These are phyloP conservation scores for Centruroides vittatus DNA, from an alignment of 1,140 invertebrate species.

Conservation along the genomic window DNA sequence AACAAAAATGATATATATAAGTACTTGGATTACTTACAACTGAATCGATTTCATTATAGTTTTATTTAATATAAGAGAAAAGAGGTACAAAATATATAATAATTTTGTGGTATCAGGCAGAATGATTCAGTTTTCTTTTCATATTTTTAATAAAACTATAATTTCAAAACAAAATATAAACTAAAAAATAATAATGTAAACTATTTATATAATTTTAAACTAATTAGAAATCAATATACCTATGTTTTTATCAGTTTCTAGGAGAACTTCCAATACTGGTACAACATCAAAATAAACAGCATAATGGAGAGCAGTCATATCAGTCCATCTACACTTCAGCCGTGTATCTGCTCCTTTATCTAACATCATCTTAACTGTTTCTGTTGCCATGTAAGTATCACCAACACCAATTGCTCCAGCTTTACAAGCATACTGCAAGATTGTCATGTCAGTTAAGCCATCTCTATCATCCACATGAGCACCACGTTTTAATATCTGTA, in stretches of 20 bases:
- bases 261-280: slow-evolving; percentile 32
- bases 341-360: slow-evolving; percentile 34
- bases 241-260: slow-evolving; percentile 29
- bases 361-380: slow-evolving; percentile 27
- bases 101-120: too few relatives aligned
- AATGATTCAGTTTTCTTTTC: too few relatives aligned
- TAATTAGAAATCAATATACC: slow-evolving; percentile 17
- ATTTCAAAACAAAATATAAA: not conserved
- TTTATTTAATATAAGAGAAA: too few relatives aligned
- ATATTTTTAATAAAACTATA: too few relatives aligned
- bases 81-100: too few relatives aligned
- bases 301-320: slow-evolving; percentile 42
- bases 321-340: slow-evolving; percentile 39
- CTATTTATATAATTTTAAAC: too few relatives aligned
- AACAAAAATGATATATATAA: too few relatives aligned
- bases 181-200: not conserved
- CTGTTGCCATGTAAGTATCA: slow-evolving; percentile 27
- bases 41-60: too few relatives aligned
- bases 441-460: slow-evolving; percentile 42
- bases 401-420: slow-evolving; percentile 38
- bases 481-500: slow-evolving; percentile 33
- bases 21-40: too few relatives aligned
- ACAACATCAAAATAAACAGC: slow-evolving; percentile 41
- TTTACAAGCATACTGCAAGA: slow-evolving; percentile 41
- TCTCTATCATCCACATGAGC: slow-evolving; percentile 38